These are phyloP conservation scores for Tokudaia tokunoshimensis DNA, from an alignment of 2,797 vertebrate species.

Conservation along the genomic window DNA sequence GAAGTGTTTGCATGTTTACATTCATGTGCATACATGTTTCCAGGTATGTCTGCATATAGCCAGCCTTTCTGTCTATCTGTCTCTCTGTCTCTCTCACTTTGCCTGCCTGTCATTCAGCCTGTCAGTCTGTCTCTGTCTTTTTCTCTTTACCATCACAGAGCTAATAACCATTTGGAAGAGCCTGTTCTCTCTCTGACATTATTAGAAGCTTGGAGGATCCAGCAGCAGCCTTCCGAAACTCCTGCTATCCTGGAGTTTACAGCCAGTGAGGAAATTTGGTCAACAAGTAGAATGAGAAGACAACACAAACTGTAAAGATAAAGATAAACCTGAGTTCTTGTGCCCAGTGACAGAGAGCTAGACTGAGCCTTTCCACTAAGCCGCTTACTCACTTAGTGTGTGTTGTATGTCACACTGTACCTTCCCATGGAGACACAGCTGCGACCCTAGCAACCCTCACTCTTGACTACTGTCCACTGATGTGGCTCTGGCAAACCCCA, in stretches of 20 bases:
- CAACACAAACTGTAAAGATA: not conserved
- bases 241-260: not conserved
- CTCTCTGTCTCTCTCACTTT: not conserved
- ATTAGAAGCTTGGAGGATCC: not conserved
- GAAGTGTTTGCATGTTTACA: not conserved
- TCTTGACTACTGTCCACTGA: not conserved
- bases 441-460: too few species aligned
- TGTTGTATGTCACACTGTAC: rapidly evolving
- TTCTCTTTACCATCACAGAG: not conserved
- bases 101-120: not conserved
- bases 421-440: not conserved
- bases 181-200: not conserved
- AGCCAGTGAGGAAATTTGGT: not conserved
- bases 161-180: not conserved
- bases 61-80: not conserved
- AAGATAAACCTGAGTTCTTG: not conserved
- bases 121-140: too few species aligned
- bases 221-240: not conserved
- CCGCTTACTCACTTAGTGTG: rapidly evolving
- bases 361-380: not conserved
- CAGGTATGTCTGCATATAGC: not conserved
- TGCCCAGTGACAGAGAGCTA: not conserved
- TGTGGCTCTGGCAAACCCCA: not conserved
- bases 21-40: not conserved
- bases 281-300: not conserved